phyloP scores from a whole-genome alignment of 1,140 invertebrate genomes.

The Magallana ariakensis region DNA sequence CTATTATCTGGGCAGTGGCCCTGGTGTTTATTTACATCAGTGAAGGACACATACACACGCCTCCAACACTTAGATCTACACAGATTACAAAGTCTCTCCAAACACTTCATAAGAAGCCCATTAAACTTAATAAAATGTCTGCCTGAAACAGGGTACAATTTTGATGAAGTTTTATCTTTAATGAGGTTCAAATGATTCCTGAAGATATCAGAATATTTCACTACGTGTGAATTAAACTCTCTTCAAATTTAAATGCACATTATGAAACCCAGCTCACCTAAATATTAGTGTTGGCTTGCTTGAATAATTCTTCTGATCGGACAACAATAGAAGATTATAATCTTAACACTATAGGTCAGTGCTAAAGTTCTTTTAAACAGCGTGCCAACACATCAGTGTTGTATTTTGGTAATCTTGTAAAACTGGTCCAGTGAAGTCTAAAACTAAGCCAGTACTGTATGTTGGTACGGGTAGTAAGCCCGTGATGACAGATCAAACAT shows the following conservation, averaged over 20 bases:
- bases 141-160: not conserved
- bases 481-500: no score
- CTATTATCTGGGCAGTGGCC: not conserved
- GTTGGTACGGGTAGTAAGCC: no score
- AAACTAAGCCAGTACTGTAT: no score
- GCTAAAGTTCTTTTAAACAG: conserved; percentile 2
- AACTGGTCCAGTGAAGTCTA: no score
- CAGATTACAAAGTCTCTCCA: not conserved
- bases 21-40: conserved; percentile 29
- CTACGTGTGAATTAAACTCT: conserved; percentile 2
- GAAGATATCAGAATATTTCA: conserved; percentile 21
- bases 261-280: conserved; percentile 24
- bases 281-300: conserved; percentile 12
- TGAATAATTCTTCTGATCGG: conserved; percentile 10
- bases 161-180: conserved; percentile 11
- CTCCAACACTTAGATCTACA: no score
- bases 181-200: not conserved
- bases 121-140: not conserved
- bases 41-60: not conserved
- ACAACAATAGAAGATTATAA: conserved; percentile 24
- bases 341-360: not conserved
- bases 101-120: not conserved
- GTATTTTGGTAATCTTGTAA: no score
- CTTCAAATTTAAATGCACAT: conserved; percentile 18
- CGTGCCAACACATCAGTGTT: not conserved